Evolutionary conservation across 2,113 vertebrate species (phyloP).

Genomic region (Pterocles gutturalis): DNA sequence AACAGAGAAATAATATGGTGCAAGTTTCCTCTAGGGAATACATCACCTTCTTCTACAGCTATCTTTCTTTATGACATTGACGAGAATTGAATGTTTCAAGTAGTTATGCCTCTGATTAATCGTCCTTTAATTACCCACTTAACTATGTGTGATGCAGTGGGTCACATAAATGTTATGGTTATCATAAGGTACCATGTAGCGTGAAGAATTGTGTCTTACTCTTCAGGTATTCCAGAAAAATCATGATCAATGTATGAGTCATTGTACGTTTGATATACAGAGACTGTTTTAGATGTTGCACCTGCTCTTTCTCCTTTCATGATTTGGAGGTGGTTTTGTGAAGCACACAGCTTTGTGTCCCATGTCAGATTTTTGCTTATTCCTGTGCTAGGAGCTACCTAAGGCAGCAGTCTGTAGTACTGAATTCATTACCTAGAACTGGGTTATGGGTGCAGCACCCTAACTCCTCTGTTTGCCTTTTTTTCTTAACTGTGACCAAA

Average conservation of each 20-base stretch:
- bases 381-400: not conserved
- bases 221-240: not conserved
- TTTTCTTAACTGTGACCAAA: not conserved
- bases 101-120: constrained; percentile 9
- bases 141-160: not conserved
- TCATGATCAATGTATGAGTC: not conserved
- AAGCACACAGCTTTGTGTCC: not conserved
- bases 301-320: not conserved
- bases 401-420: not conserved
- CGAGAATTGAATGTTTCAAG: not conserved
- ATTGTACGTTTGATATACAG: accelerated
- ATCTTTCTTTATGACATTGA: not conserved
- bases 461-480: not conserved
- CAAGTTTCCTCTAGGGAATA: not conserved
- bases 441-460: not conserved
- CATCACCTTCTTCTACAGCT: not conserved
- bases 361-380: not conserved
- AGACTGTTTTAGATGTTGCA: not conserved
- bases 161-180: not conserved
- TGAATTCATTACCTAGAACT: not conserved
- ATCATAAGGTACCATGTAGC: not conserved
- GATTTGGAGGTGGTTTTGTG: not conserved
- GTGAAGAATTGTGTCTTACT: not conserved
- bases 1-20: not conserved
- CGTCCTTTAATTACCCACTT: constrained; percentile 8